Evolutionary conservation across 2,113 vertebrate genomes (phyloP).

Genomic region (Neogale vison): DNA sequence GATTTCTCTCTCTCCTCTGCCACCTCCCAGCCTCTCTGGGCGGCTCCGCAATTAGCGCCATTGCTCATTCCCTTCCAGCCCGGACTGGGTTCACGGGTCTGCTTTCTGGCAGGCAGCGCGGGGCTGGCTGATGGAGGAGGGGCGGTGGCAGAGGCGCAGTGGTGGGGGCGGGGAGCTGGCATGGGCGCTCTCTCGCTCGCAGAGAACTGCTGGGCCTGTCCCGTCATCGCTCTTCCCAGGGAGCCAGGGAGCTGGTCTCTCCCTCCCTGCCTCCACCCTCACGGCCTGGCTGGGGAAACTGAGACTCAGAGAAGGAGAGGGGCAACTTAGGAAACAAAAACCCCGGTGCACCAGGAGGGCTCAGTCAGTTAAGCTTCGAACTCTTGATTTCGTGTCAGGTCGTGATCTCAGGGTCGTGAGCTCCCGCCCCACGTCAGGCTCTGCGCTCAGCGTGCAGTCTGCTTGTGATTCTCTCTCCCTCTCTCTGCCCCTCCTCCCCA

Average conservation of each 20-base stretch:
- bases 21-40: conserved; percentile 61
- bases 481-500: background rate
- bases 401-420: background rate
- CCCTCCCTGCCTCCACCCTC: too few species aligned
- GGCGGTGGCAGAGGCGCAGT: accelerated
- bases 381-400: background rate
- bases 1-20: conserved; percentile 70
- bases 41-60: conserved; percentile 56
- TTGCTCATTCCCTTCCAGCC: conserved; percentile 56
- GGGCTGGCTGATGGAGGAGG: background rate
- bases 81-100: background rate
- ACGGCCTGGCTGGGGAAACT: background rate
- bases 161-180: background rate
- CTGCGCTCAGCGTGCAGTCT: background rate
- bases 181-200: background rate
- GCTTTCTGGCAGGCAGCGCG: background rate
- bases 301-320: background rate
- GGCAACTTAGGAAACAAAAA: background rate
- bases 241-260: background rate
- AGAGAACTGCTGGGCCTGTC: background rate
- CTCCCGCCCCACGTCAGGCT: background rate
- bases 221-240: background rate
- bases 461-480: background rate
- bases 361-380: background rate
- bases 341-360: background rate